Evolutionary conservation across 1,140 invertebrate species (phyloP), one percentile per base, ranked within the genome.

Genomic region (Phymorhynchus buccinoides): DNA sequence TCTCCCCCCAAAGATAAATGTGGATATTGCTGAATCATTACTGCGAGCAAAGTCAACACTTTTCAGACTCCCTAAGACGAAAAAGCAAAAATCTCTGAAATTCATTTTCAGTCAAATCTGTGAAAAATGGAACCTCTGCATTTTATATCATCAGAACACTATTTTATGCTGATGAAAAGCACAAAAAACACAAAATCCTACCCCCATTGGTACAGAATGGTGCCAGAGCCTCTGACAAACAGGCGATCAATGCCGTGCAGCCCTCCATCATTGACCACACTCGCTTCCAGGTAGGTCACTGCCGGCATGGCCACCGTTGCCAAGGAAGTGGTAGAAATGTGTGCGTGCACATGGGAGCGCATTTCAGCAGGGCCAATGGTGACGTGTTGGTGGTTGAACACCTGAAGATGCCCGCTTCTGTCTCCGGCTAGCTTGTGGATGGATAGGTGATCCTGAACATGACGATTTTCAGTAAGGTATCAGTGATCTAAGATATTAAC

Each of bases 161-260:
- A n/a, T 18, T 48, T 48, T 48, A 48, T 18, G 18, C 7, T 48
- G 44, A 18, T 48, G n/a, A 77, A 14, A 77, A 77, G 14, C 62
- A 66, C 6, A 35, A 44, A 30, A 12, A 56, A 7, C 2, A n/a
- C 2, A 16, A 42, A 42, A 16, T 42, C 81, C 68, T 86, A 32
- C 84, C 85, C 48, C 83, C 85, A 32, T 88, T 87, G 44, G 84
- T 83, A 22, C 79, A 73, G 22, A 62, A 48, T 16, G 32, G 39
- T 32, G 3, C 87, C 82, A 56, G 62, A 68, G 62, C 88, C 86
- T 84, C 87, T 41, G 0, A 81, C 81, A 52, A 86, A 88, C 44
- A 89, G 80, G 35, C 88, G 87, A 27, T 89, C 89, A 7, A 90
- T 85, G n/a, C 89, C 89, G 75, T 85, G 80, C 79, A 90, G 80